Base-by-base conservation (phyloP, 2,113 vertebrate genomes). In the Syngnathus floridae region DNA sequence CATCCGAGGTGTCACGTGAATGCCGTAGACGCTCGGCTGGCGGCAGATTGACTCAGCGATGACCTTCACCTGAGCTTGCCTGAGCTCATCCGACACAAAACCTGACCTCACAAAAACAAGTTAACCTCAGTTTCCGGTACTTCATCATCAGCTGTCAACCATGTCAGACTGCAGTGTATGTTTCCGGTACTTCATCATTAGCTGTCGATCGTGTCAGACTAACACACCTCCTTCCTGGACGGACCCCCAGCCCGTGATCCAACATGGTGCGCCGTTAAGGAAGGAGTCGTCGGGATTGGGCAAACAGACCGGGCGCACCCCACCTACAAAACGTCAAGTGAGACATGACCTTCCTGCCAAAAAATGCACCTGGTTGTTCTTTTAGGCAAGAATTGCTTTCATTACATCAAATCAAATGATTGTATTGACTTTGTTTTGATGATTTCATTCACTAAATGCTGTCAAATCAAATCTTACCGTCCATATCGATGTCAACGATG, bases 211-310 rank as follows among this genome's bases (percentile, higher is more conserved):
- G 9, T 35, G 57, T 46, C 14, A 37, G 38, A 19, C 14, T 46
- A 46, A 67, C 80, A 60, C 83, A 92, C 91, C 91, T 65, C 80
- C 68, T 77, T 92, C 90, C 0, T 57, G 21, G 12, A 76, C 49
- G 26, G 80, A 82, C 36, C 91, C 91, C 91, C 91, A 92, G 49
- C 91, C 91, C 40, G 88, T 91, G 65, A 92, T 88, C 91, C 90
- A 91, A 41, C 91, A 92, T 43, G 75, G 56, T 0, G 88, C 26
- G 7, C 85, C 88, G 4, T 79, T 19, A n/a, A 71, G 80, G 61
- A 92, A 92, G 5, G 72, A 79, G 43, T 90, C 89, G 0, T 6
- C 66, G 1, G 60, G 43, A 38, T 63, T 70, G 5, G 91, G 91
- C 62, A 92, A 86, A 82, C 91, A 92, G 17, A 92, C 88, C 0